Percentiles rank a stretch among this genome's conserved stretches.
Conservation (phyloP, 2,888 invertebrate genomes). For the Syrista parreyssii region DNA sequence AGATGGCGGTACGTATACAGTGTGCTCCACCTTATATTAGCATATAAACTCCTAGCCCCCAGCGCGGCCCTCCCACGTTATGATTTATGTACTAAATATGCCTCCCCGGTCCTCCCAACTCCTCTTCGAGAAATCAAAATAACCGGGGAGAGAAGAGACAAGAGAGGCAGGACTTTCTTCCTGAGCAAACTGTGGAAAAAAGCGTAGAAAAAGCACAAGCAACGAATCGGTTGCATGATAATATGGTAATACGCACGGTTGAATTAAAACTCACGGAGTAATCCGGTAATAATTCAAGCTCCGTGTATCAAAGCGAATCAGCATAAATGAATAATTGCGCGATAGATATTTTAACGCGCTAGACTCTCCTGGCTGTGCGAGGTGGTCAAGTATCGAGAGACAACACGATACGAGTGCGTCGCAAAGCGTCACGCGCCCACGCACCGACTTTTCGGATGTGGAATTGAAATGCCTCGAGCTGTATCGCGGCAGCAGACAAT, state of each 20-base stretch:
- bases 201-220: no score
- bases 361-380: no score
- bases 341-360: constrained; percentile 61
- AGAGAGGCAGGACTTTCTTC: no score
- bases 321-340: constrained; percentile 65
- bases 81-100: constrained; percentile 66
- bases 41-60: constrained; percentile 62
- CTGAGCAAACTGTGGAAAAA: no score
- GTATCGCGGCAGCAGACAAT: no score
- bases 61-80: constrained; percentile 54
- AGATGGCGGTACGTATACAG: constrained; percentile 52
- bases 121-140: background rate
- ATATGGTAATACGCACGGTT: constrained; percentile 56
- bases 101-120: constrained; percentile 42
- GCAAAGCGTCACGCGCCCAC: no score
- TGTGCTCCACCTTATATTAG: constrained; percentile 61
- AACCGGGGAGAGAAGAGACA: constrained; percentile 24
- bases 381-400: no score
- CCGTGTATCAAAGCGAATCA: constrained; percentile 63
- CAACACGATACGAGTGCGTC: no score
- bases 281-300: constrained; percentile 64
- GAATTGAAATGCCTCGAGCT: no score
- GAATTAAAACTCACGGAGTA: constrained; percentile 58
- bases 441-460: no score
- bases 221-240: constrained; percentile 44